Evolutionary conservation across 1,140 invertebrate species (phyloP), one percentile per base, ranked within the genome.

Genomic region (Drosophila erecta): DNA sequence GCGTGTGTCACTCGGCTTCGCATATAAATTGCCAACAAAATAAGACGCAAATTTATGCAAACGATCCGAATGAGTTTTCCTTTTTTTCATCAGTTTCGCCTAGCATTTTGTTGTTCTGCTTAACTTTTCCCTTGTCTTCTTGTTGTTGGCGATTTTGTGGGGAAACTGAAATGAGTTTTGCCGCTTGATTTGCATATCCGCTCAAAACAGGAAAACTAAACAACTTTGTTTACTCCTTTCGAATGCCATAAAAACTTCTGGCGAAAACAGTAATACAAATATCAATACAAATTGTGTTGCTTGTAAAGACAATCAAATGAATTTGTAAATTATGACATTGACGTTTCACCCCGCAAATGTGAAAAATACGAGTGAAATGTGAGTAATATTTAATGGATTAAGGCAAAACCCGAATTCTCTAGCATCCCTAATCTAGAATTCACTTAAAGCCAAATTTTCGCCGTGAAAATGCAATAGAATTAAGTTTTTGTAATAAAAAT

Each of bases 21-120:
- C 83, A 86, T 81, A 86, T 78, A 86, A 85, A 86, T 81, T 87
- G 81, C 78, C 64, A 83, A 64, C 81, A 87, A 85, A 85, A 85
- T 85, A 85, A 81, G 81, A 41, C 81, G 46, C 46, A 74, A 78
- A 86, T 81, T 86, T 86, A 86, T 86, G 83, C 75, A 87, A 86
- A 87, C 54, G 57, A 62, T 44, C 30, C 35, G 46, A 76, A 64
- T 54, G 50, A 67, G 53, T 58, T 58, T 59, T 65, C 59, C 44
- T 62, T 38, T 57, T 69, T 49, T 24, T 14, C 12, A 11, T 11
- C 15, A 35, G 27, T 15, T 44, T 38, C 44, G 30, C n/a, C 49
- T 33, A 22, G 27, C 35, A 44, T 69, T 69, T 47, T 35, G 11
- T 49, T 65, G 37, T 15, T 59, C 20, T 46, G 22, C 11, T 11